A percentile compares a stretch with the other conserved stretches of the same genome.
phyloP scores from a whole-genome alignment of 1,140 invertebrate species.

The Trichogramma pretiosum region DNA sequence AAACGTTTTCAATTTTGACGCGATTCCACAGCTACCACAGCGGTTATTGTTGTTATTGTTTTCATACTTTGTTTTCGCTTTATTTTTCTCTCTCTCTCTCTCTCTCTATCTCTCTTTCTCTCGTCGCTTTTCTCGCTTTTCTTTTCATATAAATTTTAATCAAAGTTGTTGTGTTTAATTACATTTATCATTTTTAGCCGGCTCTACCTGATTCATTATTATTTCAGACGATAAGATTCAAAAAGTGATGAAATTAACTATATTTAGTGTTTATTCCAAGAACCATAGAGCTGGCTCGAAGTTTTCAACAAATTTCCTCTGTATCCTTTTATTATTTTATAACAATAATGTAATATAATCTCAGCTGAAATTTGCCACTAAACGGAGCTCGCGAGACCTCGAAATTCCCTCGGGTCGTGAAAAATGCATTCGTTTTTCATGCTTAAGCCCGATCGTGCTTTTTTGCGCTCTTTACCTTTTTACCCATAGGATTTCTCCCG shows the following conservation, averaged over 20 bases:
- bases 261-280: no score
- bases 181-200: no score
- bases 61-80: not conserved
- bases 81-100: not conserved
- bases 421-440: constrained; percentile 12
- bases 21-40: not conserved
- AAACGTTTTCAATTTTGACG: constrained; percentile 29
- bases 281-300: no score
- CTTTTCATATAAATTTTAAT: no score
- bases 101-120: not conserved
- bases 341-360: no score
- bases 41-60: not conserved
- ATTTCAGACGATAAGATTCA: no score
- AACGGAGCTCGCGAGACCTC: not conserved
- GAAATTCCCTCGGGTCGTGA: constrained; percentile 7
- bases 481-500: no score
- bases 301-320: no score
- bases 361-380: not conserved
- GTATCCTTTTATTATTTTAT: constrained; percentile 11
- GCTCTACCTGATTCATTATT: no score
- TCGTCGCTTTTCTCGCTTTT: no score
- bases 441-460: not conserved
- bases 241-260: no score
- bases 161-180: no score
- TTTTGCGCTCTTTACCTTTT: not conserved